Percentiles rank a stretch among this genome's conserved stretches.
Conservation (phyloP, 2,888 invertebrate genomes). For the Dorcus hopei region DNA sequence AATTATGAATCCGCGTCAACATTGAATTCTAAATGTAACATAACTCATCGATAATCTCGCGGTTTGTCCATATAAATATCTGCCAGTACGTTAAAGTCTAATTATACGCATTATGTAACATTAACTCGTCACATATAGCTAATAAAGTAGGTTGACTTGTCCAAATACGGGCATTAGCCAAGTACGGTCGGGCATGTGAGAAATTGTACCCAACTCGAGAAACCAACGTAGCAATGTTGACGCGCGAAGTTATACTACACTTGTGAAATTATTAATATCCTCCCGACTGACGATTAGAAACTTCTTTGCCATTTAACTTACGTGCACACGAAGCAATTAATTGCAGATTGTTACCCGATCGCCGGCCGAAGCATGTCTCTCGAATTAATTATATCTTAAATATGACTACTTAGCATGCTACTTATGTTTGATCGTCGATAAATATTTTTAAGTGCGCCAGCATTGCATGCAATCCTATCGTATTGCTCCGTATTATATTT, state of each 20-base stretch:
- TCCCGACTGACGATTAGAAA: background rate
- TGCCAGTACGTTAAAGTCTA: background rate
- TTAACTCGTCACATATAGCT: background rate
- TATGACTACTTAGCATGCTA: slow-evolving; percentile 40
- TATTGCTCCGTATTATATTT: slow-evolving; percentile 27
- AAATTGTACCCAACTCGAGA: background rate
- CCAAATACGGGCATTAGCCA: slow-evolving; percentile 1
- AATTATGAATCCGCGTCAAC: too few species aligned
- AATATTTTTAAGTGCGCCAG: slow-evolving; percentile 32
- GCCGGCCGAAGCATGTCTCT: background rate
- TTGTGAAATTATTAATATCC: slow-evolving; percentile 1
- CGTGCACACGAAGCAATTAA: background rate
- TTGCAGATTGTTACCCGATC: slow-evolving; percentile 1
- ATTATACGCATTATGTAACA: background rate
- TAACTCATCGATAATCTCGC: too few species aligned
- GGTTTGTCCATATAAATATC: too few species aligned
- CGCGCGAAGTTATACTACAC: background rate
- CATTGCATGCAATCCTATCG: slow-evolving; percentile 28
- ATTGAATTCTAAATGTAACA: too few species aligned
- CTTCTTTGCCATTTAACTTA: background rate
- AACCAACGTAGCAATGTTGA: background rate
- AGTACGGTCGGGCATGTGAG: background rate
- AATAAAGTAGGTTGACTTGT: slow-evolving; percentile 1
- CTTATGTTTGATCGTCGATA: slow-evolving; percentile 37
- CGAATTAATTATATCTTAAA: slow-evolving; percentile 38